These are phyloP conservation scores for Anguilla obscura DNA, from an alignment of 2,797 vertebrate genomes.

Conservation along the genomic window DNA sequence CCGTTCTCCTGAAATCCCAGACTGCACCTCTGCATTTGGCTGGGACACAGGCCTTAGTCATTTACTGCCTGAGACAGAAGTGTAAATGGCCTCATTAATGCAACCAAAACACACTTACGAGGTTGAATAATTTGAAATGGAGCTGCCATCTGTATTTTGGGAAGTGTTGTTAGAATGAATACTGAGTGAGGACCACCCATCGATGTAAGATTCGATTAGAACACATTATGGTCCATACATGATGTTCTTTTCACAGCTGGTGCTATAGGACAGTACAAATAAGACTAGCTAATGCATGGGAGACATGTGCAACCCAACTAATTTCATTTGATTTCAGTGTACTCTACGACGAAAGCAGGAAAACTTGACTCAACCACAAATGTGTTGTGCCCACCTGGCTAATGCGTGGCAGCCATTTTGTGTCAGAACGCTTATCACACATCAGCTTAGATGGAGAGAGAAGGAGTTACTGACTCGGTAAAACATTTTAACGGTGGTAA, in stretches of 20 bases:
- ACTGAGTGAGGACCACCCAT: background rate
- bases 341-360: background rate
- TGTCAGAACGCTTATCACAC: background rate
- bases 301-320: background rate
- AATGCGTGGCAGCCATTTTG: background rate
- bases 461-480: background rate
- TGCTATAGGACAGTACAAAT: background rate
- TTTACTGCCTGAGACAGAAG: background rate
- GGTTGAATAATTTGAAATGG: background rate
- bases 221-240: background rate
- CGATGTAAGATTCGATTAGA: background rate
- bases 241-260: background rate
- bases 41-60: background rate
- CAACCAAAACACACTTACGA: background rate
- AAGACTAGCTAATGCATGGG: background rate
- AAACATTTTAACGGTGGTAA: background rate
- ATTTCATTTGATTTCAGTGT: background rate
- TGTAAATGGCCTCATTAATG: background rate
- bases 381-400: background rate
- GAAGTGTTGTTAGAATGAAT: background rate
- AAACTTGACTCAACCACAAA: background rate
- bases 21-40: background rate
- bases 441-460: background rate
- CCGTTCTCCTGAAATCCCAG: background rate
- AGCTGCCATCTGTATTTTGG: background rate